Base-by-base conservation (phyloP, 2,797 vertebrate species). In the Oryzias dopingdopingensis region DNA sequence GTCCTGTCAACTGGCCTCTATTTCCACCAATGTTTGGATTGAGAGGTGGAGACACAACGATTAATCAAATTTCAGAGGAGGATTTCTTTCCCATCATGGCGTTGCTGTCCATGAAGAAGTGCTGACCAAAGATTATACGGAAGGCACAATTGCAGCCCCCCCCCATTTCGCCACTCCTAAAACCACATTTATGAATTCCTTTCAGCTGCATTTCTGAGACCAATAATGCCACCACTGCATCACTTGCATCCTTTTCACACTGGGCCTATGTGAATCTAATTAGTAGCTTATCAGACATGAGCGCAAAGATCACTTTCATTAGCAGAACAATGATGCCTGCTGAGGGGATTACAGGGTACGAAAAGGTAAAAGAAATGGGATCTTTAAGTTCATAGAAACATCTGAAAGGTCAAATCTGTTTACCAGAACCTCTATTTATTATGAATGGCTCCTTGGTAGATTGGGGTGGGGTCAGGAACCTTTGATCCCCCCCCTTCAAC, bases 41-140 rank as follows among this genome's bases (percentile, higher is more conserved):
- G 81, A 88, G 82, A 82, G 84, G 82, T 72, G 78, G 84, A 72
- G 82, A 68, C 63, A 65, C 65, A 29, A 69, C 77, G 80, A 88
- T 88, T 88, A 85, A 88, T 88, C 86, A 87, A 76, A 86, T 89
- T 85, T 87, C 72, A 82, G 79, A 66, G 49, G 77, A 85, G 75
- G 68, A 77, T 79, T 77, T 77, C 63, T 65, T 77, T 64, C 62
- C 77, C 58, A 65, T 72, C 69, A 50, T 22, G 10, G 72, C 67
- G 77, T 72, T 58, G n/a, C n/a, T n/a, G 69, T 78, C 70, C 72
- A 14, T 67, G 80, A 76, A 76, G 84, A 87, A 88, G 74, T 85
- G 88, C 86, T 89, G 86, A 90, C 75, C 76, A 52, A 48, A 83
- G 81, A 87, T 78, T 82, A 37, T 37, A 67, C 68, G 45, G 57